These are phyloP conservation scores for Chamaedrilus cognettii DNA, from an alignment of 2,888 invertebrate species.

Conservation along the genomic window DNA sequence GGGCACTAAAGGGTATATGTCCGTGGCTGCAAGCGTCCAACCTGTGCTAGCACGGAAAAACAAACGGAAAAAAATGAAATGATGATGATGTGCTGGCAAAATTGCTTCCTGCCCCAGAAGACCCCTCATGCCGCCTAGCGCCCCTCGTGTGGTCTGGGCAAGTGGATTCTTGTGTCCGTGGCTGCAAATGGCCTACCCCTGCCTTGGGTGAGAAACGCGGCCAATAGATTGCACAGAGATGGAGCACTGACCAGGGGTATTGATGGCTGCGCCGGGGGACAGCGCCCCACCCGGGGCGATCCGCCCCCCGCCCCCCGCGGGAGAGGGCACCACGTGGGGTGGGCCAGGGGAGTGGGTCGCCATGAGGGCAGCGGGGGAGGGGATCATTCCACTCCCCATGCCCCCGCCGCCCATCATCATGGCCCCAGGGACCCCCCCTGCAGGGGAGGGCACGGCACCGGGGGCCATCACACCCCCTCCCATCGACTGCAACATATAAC, in stretches of 20 bases:
- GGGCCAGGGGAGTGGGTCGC: slow-evolving; percentile 12
- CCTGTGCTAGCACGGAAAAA: too few species aligned
- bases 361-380: slow-evolving; percentile 7
- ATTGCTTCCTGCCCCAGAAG: too few species aligned
- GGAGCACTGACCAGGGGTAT: slow-evolving; percentile 9
- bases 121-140: too few species aligned
- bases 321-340: slow-evolving; percentile 12
- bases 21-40: too few species aligned
- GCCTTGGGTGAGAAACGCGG: neutral
- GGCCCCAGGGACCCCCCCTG: slow-evolving; percentile 1
- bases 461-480: neutral
- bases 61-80: neutral
- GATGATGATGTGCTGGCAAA: neutral
- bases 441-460: slow-evolving; percentile 14
- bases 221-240: neutral
- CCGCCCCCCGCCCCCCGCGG: neutral
- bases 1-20: too few species aligned
- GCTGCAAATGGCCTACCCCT: too few species aligned
- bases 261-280: slow-evolving; percentile 7
- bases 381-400: neutral
- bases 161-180: too few species aligned
- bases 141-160: too few species aligned
- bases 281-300: neutral
- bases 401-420: neutral
- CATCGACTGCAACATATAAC: neutral